Percentiles rank a stretch among this genome's conserved stretches.
Conservation (phyloP, 2,888 invertebrate genomes). For the Idaea biselata region DNA sequence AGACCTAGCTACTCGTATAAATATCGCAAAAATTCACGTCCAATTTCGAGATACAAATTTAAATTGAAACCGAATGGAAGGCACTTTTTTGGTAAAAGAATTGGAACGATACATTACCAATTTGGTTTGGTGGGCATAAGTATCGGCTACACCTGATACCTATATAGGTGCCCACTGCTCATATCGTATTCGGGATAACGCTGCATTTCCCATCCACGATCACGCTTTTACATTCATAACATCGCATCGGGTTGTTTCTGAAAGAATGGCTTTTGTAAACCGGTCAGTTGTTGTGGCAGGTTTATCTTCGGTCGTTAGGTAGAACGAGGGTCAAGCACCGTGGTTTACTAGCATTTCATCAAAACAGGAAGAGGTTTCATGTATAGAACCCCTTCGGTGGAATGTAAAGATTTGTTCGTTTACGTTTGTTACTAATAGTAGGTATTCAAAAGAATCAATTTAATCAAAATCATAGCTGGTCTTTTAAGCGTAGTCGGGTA, state of each 20-base stretch:
- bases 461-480: too few relatives aligned
- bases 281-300: neutral
- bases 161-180: conserved; percentile 45
- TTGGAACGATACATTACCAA: conserved; percentile 59
- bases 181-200: conserved; percentile 55
- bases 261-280: neutral
- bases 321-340: neutral
- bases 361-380: conserved; percentile 12
- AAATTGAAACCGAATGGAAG: conserved; percentile 1
- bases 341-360: neutral
- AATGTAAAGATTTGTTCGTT: neutral
- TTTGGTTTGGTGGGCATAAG: conserved; percentile 37
- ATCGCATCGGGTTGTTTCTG: neutral
- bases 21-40: neutral
- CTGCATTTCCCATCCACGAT: conserved; percentile 35
- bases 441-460: too few relatives aligned
- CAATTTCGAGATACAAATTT: neutral
- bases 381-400: conserved; percentile 10
- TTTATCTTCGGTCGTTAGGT: neutral
- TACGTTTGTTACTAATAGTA: too few relatives aligned
- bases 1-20: neutral
- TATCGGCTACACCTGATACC: conserved; percentile 58
- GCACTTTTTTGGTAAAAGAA: conserved; percentile 42
- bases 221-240: conserved; percentile 13
- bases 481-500: too few relatives aligned